phyloP scores from a whole-genome alignment of 2,888 invertebrate genomes.

The Malthinus flaveolus region DNA sequence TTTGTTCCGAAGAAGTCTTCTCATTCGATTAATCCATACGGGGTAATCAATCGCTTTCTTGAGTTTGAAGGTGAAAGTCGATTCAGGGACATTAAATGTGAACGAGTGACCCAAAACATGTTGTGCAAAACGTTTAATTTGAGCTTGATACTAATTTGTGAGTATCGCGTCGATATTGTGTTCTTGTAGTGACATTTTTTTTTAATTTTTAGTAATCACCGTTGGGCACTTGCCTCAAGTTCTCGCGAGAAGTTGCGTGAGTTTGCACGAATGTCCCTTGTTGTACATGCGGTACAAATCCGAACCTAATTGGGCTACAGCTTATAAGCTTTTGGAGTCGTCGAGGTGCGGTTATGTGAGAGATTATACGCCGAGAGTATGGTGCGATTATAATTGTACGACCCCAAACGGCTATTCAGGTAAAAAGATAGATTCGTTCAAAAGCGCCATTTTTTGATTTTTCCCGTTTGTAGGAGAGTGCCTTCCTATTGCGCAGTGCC shows the following conservation, averaged over 20 bases:
- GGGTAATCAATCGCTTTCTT: no score
- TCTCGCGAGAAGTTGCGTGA: background rate
- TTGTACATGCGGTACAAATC: conserved; percentile 45
- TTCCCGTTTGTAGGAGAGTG: conserved; percentile 31
- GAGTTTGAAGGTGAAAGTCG: no score
- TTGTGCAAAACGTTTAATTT: no score
- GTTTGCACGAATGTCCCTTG: conserved; percentile 53
- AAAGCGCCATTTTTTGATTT: background rate
- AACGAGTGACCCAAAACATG: no score
- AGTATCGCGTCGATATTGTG: no score
- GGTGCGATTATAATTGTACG: conserved; percentile 48
- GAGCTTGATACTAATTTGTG: no score
- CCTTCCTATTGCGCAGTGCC: conserved; percentile 33
- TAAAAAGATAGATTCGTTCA: conserved; percentile 21
- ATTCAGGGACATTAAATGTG: no score
- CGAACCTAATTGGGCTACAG: conserved; percentile 31
- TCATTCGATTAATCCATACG: no score
- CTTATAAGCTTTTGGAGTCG: conserved; percentile 51
- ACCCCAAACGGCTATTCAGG: conserved; percentile 37
- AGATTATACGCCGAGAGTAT: conserved; percentile 53
- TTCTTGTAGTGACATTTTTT: no score
- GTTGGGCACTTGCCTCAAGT: conserved; percentile 48
- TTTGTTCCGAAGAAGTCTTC: no score
- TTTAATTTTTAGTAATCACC: no score
- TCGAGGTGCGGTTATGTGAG: conserved; percentile 59